Conservation (phyloP, 2,888 invertebrate genomes). For the Noctua fimbriata region DNA sequence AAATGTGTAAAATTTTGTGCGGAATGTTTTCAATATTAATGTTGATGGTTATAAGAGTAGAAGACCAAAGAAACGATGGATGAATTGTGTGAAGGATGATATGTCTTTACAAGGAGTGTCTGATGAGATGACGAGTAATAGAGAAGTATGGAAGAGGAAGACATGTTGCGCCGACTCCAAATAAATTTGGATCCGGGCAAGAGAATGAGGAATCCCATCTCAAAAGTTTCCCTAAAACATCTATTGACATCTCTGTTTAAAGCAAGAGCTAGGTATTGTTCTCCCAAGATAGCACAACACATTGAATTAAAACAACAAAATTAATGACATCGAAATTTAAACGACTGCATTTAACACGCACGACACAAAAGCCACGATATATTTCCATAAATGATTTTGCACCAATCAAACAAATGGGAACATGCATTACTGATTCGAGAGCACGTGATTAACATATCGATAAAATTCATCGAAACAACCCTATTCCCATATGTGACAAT, state of each 20-base stretch:
- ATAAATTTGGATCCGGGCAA: neutral
- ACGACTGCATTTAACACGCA: slow-evolving; percentile 61
- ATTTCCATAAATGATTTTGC: slow-evolving; percentile 69
- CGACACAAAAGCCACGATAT: slow-evolving; percentile 46
- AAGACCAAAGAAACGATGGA: no score
- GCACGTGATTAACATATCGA: slow-evolving; percentile 76
- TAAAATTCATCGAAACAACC: slow-evolving; percentile 71
- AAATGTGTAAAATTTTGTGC: no score
- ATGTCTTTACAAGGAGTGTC: no score
- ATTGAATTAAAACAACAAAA: slow-evolving; percentile 25
- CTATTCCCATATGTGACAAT: slow-evolving; percentile 70
- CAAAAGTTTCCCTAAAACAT: neutral
- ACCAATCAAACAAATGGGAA: slow-evolving; percentile 74
- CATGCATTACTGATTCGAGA: slow-evolving; percentile 69
- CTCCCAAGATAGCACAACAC: neutral
- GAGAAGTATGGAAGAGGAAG: neutral
- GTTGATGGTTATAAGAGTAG: no score
- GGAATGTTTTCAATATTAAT: no score
- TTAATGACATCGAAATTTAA: slow-evolving; percentile 36
- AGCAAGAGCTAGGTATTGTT: neutral
- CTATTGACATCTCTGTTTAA: neutral
- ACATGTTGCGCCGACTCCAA: neutral
- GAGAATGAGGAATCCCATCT: neutral
- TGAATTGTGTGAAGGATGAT: no score
- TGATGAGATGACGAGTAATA: neutral